Evolutionary conservation across 2,888 invertebrate genomes (phyloP).

Genomic region (Marasmarcha lunaedactyla): DNA sequence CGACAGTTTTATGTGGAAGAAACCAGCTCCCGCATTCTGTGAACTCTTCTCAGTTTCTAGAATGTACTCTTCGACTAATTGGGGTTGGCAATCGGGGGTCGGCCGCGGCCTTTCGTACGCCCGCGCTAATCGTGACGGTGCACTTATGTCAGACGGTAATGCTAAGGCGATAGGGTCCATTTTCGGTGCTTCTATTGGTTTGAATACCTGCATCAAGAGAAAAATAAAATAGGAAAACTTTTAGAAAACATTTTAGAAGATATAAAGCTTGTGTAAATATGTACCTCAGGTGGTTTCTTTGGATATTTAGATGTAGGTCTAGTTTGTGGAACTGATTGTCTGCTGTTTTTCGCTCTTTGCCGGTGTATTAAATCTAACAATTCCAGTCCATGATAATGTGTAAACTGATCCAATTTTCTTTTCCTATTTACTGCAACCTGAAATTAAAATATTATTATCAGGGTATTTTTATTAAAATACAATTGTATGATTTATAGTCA

Average conservation of each 20-base stretch:
- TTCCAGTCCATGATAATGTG: conserved; percentile 83
- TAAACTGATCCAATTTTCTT: conserved; percentile 86
- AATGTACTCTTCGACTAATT: conserved; percentile 88
- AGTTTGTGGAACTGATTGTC: conserved; percentile 52
- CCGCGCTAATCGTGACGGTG: conserved; percentile 45
- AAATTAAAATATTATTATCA: conserved; percentile 12
- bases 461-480: conserved; percentile 1
- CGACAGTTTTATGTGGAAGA: conserved; percentile 88
- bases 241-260: background rate
- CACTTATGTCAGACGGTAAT: conserved; percentile 59
- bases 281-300: conserved; percentile 68
- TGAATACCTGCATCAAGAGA: conserved; percentile 57
- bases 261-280: background rate
- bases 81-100: conserved; percentile 80
- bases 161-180: conserved; percentile 71
- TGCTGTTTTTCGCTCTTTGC: conserved; percentile 62
- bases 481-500: no score
- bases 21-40: conserved; percentile 71
- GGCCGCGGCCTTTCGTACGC: conserved; percentile 74
- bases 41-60: conserved; percentile 84
- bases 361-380: conserved; percentile 76
- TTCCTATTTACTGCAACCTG: conserved; percentile 86
- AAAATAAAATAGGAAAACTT: no score
- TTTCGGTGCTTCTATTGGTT: conserved; percentile 74
- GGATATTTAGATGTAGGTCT: conserved; percentile 60